These are phyloP conservation scores for Neelides sp. DNA, from an alignment of 1,140 invertebrate genomes.

Conservation along the genomic window DNA sequence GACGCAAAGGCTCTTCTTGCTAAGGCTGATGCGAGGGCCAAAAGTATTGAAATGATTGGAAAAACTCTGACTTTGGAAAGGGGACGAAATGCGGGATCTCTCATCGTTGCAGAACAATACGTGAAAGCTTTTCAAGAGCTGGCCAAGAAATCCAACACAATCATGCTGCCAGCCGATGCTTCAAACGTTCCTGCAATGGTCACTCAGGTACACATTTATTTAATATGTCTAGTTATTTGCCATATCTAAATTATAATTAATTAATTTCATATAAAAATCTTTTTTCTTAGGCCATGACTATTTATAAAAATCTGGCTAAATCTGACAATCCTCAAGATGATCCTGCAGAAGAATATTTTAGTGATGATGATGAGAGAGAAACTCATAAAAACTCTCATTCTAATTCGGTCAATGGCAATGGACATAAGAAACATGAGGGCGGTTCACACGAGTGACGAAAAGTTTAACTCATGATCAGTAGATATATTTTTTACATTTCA, in stretches of 20 bases:
- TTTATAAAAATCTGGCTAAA: slow-evolving; percentile 27
- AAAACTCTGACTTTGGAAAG: slow-evolving; percentile 48
- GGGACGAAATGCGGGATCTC: slow-evolving; percentile 73
- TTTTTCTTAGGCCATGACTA: slow-evolving; percentile 27
- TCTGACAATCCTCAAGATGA: not conserved
- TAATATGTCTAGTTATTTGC: slow-evolving; percentile 12
- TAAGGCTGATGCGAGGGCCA: slow-evolving; percentile 69
- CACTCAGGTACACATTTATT: slow-evolving; percentile 52
- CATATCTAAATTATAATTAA: slow-evolving; percentile 8
- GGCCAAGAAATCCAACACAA: slow-evolving; percentile 83
- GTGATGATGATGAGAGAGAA: slow-evolving; percentile 21
- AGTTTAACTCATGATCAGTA: not conserved
- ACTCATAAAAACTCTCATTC: no score
- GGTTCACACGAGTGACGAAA: no score
- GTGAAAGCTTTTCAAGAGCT: slow-evolving; percentile 83
- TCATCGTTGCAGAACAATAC: slow-evolving; percentile 91
- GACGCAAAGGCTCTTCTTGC: slow-evolving; percentile 76
- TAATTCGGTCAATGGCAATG: no score
- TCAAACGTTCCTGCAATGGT: slow-evolving; percentile 73
- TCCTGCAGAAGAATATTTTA: slow-evolving; percentile 19
- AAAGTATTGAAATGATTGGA: slow-evolving; percentile 60
- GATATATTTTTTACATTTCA: not conserved
- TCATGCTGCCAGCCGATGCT: slow-evolving; percentile 83
- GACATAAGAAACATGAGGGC: no score
- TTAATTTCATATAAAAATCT: slow-evolving; percentile 1